Evolutionary conservation across 2,888 invertebrate genomes (phyloP).

Genomic region (Megamerina dolium): DNA sequence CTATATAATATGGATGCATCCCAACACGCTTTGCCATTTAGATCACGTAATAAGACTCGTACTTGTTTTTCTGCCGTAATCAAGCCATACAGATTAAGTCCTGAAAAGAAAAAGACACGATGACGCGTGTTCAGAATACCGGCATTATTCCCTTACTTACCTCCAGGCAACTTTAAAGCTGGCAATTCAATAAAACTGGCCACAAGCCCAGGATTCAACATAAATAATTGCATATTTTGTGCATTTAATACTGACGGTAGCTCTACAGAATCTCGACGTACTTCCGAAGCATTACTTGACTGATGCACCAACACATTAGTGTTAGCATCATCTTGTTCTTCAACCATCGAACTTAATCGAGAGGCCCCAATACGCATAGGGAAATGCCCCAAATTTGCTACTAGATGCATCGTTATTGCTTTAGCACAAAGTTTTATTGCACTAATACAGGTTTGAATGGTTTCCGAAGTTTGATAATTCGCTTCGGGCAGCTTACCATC

Average conservation of each 20-base stretch:
- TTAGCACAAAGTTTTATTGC: constrained; percentile 57
- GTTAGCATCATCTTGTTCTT: constrained; percentile 76
- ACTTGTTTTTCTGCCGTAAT: constrained; percentile 78
- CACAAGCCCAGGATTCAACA: constrained; percentile 75
- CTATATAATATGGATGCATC: constrained; percentile 87
- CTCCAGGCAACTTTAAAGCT: constrained; percentile 71
- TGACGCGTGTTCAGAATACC: too few species aligned
- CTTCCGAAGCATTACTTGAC: constrained; percentile 20
- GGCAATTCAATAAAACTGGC: constrained; percentile 87
- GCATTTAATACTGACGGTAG: constrained; percentile 77
- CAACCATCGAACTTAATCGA: constrained; percentile 80
- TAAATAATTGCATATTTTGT: constrained; percentile 79
- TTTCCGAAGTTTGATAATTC: constrained; percentile 46
- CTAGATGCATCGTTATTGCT: constrained; percentile 70
- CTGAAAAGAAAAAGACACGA: too few species aligned
- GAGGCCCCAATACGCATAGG: constrained; percentile 87
- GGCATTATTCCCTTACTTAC: too few species aligned
- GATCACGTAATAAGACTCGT: constrained; percentile 78
- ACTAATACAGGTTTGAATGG: constrained; percentile 51
- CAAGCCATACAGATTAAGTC: too few species aligned
- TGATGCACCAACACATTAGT: not conserved
- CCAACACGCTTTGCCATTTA: constrained; percentile 94
- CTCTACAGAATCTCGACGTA: constrained; percentile 52
- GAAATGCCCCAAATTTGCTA: constrained; percentile 90
- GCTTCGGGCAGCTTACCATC: constrained; percentile 41